These are phyloP conservation scores for Cyanocitta stelleri DNA, from an alignment of 2,113 vertebrate genomes.

Conservation along the genomic window DNA sequence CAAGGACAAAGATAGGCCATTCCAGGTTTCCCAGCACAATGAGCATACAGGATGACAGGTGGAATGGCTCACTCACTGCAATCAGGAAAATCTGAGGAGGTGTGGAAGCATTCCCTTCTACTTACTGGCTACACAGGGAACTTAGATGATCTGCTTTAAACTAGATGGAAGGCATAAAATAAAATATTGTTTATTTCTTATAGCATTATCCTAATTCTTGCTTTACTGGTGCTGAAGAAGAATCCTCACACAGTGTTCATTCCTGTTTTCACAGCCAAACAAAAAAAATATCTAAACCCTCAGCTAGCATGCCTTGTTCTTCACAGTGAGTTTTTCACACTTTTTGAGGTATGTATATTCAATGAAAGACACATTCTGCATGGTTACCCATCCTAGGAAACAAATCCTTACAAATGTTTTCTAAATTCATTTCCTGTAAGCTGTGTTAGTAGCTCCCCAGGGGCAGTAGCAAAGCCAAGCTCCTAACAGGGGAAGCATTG, in stretches of 20 bases:
- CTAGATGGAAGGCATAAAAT: neutral
- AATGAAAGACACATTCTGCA: slow-evolving; percentile 28
- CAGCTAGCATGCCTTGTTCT: neutral
- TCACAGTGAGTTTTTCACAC: slow-evolving; percentile 24
- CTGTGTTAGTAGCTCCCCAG: slow-evolving; percentile 40
- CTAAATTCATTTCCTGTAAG: slow-evolving; percentile 58
- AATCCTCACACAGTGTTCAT: neutral
- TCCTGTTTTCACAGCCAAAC: neutral
- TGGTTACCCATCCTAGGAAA: slow-evolving; percentile 38
- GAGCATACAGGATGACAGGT: neutral
- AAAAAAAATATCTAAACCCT: neutral
- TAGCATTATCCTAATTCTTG: neutral
- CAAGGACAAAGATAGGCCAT: neutral
- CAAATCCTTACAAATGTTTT: slow-evolving; percentile 56
- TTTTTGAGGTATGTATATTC: neutral
- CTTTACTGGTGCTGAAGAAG: neutral
- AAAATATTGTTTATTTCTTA: neutral
- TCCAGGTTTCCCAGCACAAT: neutral
- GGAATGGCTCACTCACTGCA: neutral
- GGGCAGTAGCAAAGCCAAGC: slow-evolving; percentile 38
- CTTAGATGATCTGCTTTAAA: neutral
- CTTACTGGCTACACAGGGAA: neutral
- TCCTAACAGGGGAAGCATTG: slow-evolving; percentile 55
- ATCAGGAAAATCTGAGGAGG: neutral
- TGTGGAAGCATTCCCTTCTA: neutral